These are phyloP conservation scores for Hemitrygon akajei DNA, from an alignment of 2,797 vertebrate species.

Conservation along the genomic window DNA sequence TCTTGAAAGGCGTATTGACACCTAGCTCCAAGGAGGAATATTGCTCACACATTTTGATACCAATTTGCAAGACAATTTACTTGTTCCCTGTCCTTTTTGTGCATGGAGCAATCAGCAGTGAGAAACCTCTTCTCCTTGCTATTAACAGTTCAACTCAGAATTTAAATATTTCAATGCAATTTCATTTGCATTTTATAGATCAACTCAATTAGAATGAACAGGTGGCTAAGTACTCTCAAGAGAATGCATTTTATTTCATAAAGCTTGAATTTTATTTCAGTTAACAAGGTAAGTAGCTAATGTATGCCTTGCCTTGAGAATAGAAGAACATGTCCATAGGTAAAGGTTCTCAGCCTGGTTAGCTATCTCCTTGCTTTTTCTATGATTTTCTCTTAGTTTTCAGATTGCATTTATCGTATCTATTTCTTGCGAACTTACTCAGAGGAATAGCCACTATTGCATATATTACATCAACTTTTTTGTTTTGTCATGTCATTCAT, in stretches of 20 bases:
- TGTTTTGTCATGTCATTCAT: conserved; percentile 13
- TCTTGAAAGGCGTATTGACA: not conserved
- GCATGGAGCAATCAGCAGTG: not conserved
- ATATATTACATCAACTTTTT: conserved; percentile 25
- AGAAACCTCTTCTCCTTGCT: not conserved
- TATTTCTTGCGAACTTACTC: not conserved
- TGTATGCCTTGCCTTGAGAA: not conserved
- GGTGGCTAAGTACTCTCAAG: not conserved
- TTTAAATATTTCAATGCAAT: conserved; percentile 3
- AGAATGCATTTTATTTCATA: conserved; percentile 23
- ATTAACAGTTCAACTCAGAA: conserved; percentile 10
- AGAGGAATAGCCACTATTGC: conserved; percentile 18
- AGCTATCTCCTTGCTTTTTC: not conserved
- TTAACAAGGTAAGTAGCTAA: not conserved
- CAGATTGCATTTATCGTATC: not conserved
- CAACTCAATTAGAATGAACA: not conserved
- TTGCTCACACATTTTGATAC: not conserved
- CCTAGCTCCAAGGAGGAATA: not conserved
- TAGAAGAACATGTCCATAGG: not conserved
- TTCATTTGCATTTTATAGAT: conserved; percentile 23
- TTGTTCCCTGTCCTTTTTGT: not conserved
- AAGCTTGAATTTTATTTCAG: conserved; percentile 25
- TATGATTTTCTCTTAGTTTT: not conserved
- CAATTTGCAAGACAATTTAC: not conserved
- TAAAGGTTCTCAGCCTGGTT: not conserved